These are phyloP conservation scores for Xyliphius kryptos DNA, from an alignment of 2,113 vertebrate genomes.

Conservation along the genomic window DNA sequence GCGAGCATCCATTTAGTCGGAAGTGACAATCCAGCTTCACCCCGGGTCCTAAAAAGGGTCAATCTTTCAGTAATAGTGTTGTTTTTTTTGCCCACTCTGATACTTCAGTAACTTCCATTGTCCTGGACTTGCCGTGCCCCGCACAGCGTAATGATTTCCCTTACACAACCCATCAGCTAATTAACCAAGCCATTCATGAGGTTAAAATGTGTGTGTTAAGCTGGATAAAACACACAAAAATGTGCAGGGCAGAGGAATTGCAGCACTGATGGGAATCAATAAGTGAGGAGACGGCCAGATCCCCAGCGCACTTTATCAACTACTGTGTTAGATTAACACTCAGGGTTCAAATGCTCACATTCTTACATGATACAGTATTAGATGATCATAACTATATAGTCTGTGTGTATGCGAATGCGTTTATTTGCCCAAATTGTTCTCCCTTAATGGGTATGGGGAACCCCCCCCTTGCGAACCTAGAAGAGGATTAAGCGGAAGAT, in stretches of 20 bases:
- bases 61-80: conserved; percentile 47
- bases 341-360: neutral
- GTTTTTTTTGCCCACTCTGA: conserved; percentile 10
- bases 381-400: too few relatives aligned
- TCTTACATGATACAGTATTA: too few relatives aligned
- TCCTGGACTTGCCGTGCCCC: neutral
- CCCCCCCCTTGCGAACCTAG: too few relatives aligned
- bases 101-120: neutral
- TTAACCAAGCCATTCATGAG: neutral
- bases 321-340: neutral
- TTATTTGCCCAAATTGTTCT: too few relatives aligned
- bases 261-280: neutral
- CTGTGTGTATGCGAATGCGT: too few relatives aligned
- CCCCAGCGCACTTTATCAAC: neutral
- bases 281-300: neutral
- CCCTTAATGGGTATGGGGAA: too few relatives aligned
- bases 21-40: conserved; percentile 44
- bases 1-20: conserved; percentile 12
- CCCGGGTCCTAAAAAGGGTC: conserved; percentile 44
- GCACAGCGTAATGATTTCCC: neutral
- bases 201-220: conserved; percentile 7
- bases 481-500: too few relatives aligned
- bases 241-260: neutral
- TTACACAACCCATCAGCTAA: conserved; percentile 3
- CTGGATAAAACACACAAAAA: neutral